Evolutionary conservation across 2,113 vertebrate species (phyloP), one percentile per base, ranked within the genome.

Genomic region (Austrofundulus limnaeus): DNA sequence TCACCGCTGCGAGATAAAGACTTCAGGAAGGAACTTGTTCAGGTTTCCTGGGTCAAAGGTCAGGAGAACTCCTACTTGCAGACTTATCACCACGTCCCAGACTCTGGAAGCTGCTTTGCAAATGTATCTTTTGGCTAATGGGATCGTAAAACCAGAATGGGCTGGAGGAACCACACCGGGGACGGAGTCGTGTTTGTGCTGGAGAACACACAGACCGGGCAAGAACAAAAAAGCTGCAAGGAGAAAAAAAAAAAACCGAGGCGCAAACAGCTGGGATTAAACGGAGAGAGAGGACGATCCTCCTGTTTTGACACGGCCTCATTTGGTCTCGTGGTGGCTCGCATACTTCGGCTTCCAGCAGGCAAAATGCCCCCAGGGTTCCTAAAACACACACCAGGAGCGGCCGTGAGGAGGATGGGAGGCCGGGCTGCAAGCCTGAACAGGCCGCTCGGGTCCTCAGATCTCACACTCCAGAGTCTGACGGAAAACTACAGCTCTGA

Each of bases 321-420:
- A 83, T 90, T 86, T 85, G 87, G 86, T 86, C 84, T 87, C 85
- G 50, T 59, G 82, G 78, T 81, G 72, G 70, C 63, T 75, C 72
- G 81, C 85, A 87, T 88, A 80, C 82, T 61, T 79, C 37, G 16
- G 81, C 87, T 87, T 80, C 85, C 75, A 72, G 64, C 61, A 63
- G 73, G 72, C 75, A 71, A 88, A 87, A 84, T 62, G 75, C 79
- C 80, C 80, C 81, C 53, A 67, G 84, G 84, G 86, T 78, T 82
- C 84, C 80, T 62, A 88, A 85, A 90, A 90, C 85, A 88, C 72
- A 77, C 61, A 37, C 19, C 43, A 52, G 63, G 70, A 39, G 67
- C 54, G 67, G 62, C 50, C 21, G 9, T 8, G 61, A 66, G 70
- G 64, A 57, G 69, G 67, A 78, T 61, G 59, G 16, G 68, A 48